Evolutionary conservation across 2,113 vertebrate species (phyloP), one percentile per base, ranked within the genome.

Genomic region (Varanus salvator): DNA sequence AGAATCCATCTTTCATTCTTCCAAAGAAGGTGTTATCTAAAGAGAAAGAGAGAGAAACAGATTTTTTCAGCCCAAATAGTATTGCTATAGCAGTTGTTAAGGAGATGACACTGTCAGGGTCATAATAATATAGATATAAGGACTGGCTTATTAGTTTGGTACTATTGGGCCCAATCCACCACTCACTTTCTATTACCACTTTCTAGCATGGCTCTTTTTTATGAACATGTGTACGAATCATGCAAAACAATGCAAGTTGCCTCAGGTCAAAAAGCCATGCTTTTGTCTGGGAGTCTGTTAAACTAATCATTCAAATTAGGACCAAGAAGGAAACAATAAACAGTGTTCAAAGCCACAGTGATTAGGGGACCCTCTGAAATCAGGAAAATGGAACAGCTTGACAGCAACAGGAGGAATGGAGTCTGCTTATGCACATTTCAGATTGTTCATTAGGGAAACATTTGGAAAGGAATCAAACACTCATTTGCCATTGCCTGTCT

Each of bases 381-480:
- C 85, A 74, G 90, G 74, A 89, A 88, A 92, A 0, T 82, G 87
- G 85, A 90, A 71, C 60, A 81, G 29, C 69, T 93, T 88, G 81
- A 83, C 81, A 87, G 89, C 90, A 93, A 90, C 83, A 91, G 82
- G 86, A 84, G 84, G 84, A 74, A 74, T 89, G 52, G 87, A 92
- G 89, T 64, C 48, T 91, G 72, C 74, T 91, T 91, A 66, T 31
- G 88, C 74, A 80, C 21, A 31, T 89, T 94, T 93, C 57, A 92
- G 88, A 90, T 95, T 86, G 95, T 85, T 90, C 76, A 25, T 94
- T 95, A 92, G 88, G 90, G 95, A 60, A 94, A 69, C 87, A 27
- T 85, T 64, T 90, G 92, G 92, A 94, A 93, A 86, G 80, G 93
- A 95, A 89, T 90, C 90, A 92, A 87, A 90, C 87, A 84, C 91